Evolutionary conservation across 1,140 invertebrate species (phyloP), one percentile per base, ranked within the genome.

Genomic region (Tetragnatha versicolor): DNA sequence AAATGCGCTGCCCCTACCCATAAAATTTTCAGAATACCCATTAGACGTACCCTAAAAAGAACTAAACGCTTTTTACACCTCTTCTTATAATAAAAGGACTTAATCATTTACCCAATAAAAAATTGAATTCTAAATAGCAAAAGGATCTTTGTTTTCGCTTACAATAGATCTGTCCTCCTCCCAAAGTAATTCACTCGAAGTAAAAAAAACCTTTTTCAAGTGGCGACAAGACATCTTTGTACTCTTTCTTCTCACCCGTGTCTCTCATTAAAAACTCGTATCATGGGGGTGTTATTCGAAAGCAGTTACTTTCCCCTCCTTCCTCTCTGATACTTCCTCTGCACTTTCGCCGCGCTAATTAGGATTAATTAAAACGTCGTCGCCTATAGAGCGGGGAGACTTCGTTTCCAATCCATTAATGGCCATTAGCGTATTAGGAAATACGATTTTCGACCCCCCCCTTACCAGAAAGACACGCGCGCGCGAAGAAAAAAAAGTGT

Each of bases 341-440:
- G 27, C 27, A 25, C 35, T 37, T 35, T 22, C n/a, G 53, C 42
- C 60, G 45, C n/a, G 65, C 73, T 53, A 76, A 76, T 76, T 76
- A 76, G 73, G 73, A 65, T 76, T 76, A 76, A 76, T 76, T 76
- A 76, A 76, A 65, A 76, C 60, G 73, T 76, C 49, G 73, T 76
- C 73, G 60, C 73, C 60, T 76, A 6, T 14, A 25, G 35, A 37
- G 35, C 33, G 9, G 35, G 29, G 29, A 25, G 45, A 51, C 37
- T 65, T 47, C 73, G 45, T 76, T 76, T 76, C 73, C 73, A 76
- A 76, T 76, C 73, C 73, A 76, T 76, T 76, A 76, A 76, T 65
- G 47, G 60, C 73, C 73, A 76, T 76, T 76, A 76, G 73, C 58
- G 73, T 76, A 76, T 76, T 76, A 76, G 73, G 65, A 76, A 76